These are phyloP conservation scores for Gasteruption jaculator DNA, from an alignment of 2,888 invertebrate species.

Conservation along the genomic window DNA sequence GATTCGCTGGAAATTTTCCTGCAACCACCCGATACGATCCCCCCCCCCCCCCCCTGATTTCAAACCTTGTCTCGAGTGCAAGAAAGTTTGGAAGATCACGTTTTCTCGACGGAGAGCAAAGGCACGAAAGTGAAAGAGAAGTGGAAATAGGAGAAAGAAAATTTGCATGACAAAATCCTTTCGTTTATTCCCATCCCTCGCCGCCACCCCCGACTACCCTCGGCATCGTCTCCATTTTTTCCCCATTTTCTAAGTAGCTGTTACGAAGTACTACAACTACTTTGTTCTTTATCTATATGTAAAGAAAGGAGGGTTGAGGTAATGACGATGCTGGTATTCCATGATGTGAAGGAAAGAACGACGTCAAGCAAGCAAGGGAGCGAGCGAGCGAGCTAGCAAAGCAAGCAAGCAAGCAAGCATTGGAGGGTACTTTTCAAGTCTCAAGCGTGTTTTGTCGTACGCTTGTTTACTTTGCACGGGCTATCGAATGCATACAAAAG, in stretches of 20 bases:
- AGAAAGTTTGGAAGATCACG: constrained; percentile 5
- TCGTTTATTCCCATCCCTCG: constrained; percentile 25
- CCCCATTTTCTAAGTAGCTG: too few species aligned
- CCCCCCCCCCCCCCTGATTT: too few species aligned
- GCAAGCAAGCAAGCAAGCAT: constrained; percentile 7
- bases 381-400: too few species aligned
- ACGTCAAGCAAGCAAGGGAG: too few species aligned
- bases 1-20: too few species aligned
- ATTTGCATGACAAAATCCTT: constrained; percentile 42
- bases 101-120: constrained; percentile 10
- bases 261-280: neutral
- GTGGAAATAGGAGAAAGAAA: constrained; percentile 37
- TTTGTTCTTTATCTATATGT: too few species aligned
- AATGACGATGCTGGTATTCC: too few species aligned
- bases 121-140: constrained; percentile 21
- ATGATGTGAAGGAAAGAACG: too few species aligned
- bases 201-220: constrained; percentile 10
- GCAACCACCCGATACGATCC: too few species aligned
- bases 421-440: constrained; percentile 15
- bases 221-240: constrained; percentile 3
- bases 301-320: too few species aligned
- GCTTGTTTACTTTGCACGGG: constrained; percentile 37
- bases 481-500: constrained; percentile 38
- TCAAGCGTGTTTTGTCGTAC: constrained; percentile 30
- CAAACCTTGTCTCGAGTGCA: too few species aligned